Percentiles rank a stretch among this genome's conserved stretches.
These are phyloP conservation scores for Pluvialis apricaria DNA, from an alignment of 2,113 vertebrate genomes.

Conservation along the genomic window DNA sequence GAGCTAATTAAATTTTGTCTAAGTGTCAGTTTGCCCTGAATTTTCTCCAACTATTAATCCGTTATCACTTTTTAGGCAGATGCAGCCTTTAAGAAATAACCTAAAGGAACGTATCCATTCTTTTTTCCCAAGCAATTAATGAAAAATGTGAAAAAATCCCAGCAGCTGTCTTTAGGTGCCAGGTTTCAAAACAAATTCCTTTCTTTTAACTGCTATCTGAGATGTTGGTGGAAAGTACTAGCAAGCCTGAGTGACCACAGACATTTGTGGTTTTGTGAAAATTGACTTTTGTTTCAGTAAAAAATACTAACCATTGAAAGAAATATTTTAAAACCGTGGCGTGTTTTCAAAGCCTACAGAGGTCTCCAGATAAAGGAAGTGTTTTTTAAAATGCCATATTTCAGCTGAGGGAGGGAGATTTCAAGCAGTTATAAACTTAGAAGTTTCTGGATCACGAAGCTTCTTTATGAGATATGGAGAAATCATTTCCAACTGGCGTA, in stretches of 20 bases:
- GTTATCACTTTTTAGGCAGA: neutral
- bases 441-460: neutral
- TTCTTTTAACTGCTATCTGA: neutral
- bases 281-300: neutral
- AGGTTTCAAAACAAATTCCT: neutral
- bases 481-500: neutral
- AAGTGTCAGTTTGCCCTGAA: neutral
- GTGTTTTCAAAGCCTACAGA: neutral
- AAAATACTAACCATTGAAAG: neutral
- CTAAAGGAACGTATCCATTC: neutral
- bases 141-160: neutral
- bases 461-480: neutral
- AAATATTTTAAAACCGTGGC: neutral
- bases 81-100: neutral
- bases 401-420: neutral
- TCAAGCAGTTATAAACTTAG: neutral
- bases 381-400: neutral
- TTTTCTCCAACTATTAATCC: neutral
- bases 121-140: fast-evolving
- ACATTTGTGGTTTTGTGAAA: neutral
- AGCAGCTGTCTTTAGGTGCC: neutral
- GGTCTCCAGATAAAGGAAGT: neutral
- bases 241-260: neutral
- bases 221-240: neutral
- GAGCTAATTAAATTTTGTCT: neutral